phyloP scores from a whole-genome alignment of 2,113 vertebrate genomes.

The Vidua macroura region DNA sequence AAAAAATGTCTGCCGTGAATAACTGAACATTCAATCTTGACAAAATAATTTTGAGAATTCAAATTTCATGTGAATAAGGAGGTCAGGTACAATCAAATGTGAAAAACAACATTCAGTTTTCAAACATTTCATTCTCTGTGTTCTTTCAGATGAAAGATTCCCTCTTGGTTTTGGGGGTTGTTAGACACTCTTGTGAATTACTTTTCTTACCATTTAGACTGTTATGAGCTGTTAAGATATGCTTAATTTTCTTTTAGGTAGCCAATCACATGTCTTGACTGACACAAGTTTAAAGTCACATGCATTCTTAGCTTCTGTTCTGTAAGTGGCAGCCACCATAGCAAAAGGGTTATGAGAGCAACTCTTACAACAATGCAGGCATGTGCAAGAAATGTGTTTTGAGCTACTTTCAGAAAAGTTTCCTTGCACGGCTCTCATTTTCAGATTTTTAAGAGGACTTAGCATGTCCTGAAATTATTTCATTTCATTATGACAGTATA shows the following conservation, averaged over 20 bases:
- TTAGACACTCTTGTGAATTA: neutral
- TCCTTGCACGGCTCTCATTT: neutral
- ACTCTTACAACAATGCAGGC: neutral
- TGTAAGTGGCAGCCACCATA: neutral
- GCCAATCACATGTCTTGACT: neutral
- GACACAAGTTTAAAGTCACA: accelerated
- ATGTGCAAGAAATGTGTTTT: neutral
- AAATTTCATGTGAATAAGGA: neutral
- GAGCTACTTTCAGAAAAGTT: neutral
- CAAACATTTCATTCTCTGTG: neutral
- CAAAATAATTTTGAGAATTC: neutral
- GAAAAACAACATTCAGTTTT: neutral
- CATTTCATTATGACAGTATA: neutral
- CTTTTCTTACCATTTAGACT: neutral
- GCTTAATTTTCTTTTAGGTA: neutral
- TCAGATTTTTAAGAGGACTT: neutral
- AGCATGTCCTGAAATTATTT: neutral
- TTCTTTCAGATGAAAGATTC: neutral
- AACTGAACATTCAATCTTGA: neutral
- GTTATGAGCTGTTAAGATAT: neutral
- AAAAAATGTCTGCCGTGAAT: neutral
- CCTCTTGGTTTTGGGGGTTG: neutral
- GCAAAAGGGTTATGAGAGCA: neutral
- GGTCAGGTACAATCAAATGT: neutral
- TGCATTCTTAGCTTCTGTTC: neutral